A percentile compares a stretch with the other conserved stretches of the same genome.
phyloP scores from a whole-genome alignment of 2,113 vertebrate species.

The Tenebrosternarchus preto region DNA sequence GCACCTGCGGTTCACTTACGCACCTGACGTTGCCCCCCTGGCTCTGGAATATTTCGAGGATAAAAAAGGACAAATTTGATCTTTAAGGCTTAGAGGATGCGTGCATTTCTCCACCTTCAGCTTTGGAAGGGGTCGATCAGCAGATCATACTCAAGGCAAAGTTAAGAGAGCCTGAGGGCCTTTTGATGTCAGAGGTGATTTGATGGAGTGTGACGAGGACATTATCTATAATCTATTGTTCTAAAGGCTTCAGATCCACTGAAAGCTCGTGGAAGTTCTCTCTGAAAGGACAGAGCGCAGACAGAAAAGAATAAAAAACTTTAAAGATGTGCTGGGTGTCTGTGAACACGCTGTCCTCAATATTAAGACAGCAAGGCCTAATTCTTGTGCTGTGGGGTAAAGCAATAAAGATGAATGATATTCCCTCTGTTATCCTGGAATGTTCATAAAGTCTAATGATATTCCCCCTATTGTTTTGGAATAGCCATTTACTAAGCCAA shows the following conservation, averaged over 20 bases:
- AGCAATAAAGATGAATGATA: too few species aligned
- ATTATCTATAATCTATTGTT: constrained; percentile 54
- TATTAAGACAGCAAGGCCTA: neutral
- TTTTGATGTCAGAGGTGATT: constrained; percentile 40
- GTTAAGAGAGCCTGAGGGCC: constrained; percentile 26
- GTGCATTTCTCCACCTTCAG: neutral
- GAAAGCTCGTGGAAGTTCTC: constrained; percentile 21
- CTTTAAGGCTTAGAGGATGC: neutral
- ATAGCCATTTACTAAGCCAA: too few species aligned
- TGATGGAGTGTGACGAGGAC: constrained; percentile 39
- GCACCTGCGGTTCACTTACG: constrained; percentile 6
- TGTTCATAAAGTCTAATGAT: too few species aligned
- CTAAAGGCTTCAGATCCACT: constrained; percentile 45
- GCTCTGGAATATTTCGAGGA: neutral
- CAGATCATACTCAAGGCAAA: constrained; percentile 31
- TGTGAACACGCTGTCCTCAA: neutral
- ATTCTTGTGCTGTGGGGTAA: neutral
- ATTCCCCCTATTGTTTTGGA: too few species aligned
- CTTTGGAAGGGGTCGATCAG: constrained; percentile 26
- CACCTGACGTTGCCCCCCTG: constrained; percentile 24
- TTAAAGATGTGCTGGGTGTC: neutral
- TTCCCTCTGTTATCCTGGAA: too few species aligned
- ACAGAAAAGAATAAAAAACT: constrained; percentile 5
- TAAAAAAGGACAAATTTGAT: constrained; percentile 27
- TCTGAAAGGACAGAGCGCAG: neutral